These are phyloP conservation scores for Fabriciana adippe DNA, from an alignment of 2,888 invertebrate genomes.

Conservation along the genomic window DNA sequence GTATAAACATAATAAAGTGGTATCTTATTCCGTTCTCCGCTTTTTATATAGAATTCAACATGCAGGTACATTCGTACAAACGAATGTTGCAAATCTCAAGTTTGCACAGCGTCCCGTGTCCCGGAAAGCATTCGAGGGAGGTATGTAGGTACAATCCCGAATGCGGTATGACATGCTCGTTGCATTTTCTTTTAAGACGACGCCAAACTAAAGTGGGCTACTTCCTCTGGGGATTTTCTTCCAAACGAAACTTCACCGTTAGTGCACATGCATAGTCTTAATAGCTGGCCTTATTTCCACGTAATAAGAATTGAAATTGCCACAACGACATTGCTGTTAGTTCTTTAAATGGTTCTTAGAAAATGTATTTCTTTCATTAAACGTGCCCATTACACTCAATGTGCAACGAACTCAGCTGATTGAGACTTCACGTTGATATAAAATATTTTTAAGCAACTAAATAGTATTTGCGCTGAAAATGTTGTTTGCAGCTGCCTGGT, in stretches of 20 bases:
- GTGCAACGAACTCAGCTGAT: conserved; percentile 4
- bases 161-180: conserved; percentile 29
- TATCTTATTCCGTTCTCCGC: not conserved
- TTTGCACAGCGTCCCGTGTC: conserved; percentile 23
- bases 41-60: conserved; percentile 7
- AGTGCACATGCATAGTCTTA: conserved; percentile 35
- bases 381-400: conserved; percentile 15
- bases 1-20: not conserved
- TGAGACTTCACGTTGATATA: conserved; percentile 5
- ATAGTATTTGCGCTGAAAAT: not conserved
- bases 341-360: conserved; percentile 17
- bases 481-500: too few relatives aligned
- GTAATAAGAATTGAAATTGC: conserved; percentile 24
- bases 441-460: conserved; percentile 9
- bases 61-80: conserved; percentile 10
- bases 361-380: conserved; percentile 18
- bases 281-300: conserved; percentile 31
- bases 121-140: conserved; percentile 18
- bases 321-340: conserved; percentile 1
- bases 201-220: conserved; percentile 39
- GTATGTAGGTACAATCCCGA: conserved; percentile 27
- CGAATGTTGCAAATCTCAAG: conserved; percentile 21
- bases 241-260: conserved; percentile 35
- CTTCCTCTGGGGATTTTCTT: conserved; percentile 37
- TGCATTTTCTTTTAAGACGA: conserved; percentile 40